These are phyloP conservation scores for Lycocorax pyrrhopterus DNA, from an alignment of 2,113 vertebrate genomes.

Conservation along the genomic window DNA sequence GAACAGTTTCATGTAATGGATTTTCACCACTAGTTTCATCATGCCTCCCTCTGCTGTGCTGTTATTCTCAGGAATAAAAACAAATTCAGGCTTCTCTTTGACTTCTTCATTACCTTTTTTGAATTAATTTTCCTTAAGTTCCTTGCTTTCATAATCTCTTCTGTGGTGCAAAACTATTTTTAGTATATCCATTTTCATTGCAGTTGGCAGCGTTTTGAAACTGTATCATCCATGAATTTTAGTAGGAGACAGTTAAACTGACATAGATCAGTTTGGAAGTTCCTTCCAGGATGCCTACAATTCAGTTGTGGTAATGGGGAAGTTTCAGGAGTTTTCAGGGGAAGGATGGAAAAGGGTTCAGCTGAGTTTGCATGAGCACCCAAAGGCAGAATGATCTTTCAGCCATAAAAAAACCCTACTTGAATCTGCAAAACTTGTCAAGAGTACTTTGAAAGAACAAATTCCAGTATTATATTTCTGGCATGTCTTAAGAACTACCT, in stretches of 20 bases:
- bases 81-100: neutral
- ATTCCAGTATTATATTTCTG: neutral
- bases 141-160: conserved; percentile 1
- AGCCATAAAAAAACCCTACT: neutral
- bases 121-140: neutral
- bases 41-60: neutral
- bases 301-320: neutral
- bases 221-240: neutral
- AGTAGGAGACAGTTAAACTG: neutral
- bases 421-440: neutral
- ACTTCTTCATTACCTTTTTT: neutral
- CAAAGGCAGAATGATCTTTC: neutral
- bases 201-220: neutral
- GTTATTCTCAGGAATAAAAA: neutral
- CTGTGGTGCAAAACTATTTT: neutral
- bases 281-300: neutral
- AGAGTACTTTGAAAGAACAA: neutral
- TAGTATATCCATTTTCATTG: neutral
- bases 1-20: neutral
- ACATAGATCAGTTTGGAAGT: neutral
- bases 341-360: neutral
- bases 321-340: neutral
- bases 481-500: neutral
- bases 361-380: neutral
- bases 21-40: neutral